phyloP scores from a whole-genome alignment of 2,888 invertebrate species.

The Agrenia bidenticulata region DNA sequence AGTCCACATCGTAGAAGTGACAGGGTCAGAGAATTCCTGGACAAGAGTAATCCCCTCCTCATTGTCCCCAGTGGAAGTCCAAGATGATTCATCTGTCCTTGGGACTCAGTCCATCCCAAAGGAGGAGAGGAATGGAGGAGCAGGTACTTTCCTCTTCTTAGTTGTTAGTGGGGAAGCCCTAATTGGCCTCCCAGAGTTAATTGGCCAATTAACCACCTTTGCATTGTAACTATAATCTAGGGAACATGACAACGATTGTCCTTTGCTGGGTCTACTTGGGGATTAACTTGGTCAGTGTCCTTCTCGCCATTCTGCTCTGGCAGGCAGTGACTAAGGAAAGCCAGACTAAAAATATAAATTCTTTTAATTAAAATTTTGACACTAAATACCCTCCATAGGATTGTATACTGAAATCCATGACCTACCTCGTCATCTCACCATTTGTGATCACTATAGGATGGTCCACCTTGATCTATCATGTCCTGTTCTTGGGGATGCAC shows the following conservation, averaged over 20 bases:
- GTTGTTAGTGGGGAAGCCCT: no score
- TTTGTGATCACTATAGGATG: neutral
- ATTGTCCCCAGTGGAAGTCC: neutral
- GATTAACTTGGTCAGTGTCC: neutral
- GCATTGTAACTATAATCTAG: no score
- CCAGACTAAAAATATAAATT: no score
- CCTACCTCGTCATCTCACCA: neutral
- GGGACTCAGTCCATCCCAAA: no score
- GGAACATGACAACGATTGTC: neutral
- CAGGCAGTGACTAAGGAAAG: constrained; percentile 3
- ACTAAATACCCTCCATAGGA: no score
- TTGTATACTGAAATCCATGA: constrained; percentile 7
- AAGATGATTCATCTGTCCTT: neutral
- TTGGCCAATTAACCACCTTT: no score
- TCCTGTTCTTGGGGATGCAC: neutral
- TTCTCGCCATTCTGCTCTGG: neutral
- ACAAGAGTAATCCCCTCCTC: neutral
- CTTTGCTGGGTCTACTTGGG: constrained; percentile 11
- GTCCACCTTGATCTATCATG: neutral
- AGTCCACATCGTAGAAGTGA: neutral
- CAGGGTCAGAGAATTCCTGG: neutral
- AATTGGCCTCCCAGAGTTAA: no score
- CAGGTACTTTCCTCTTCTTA: no score
- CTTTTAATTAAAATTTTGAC: no score
- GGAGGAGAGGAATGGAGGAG: no score